Percentiles rank a stretch among this genome's conserved stretches.
Conservation (phyloP, 2,113 vertebrate genomes). For the Rafetus swinhoei region DNA sequence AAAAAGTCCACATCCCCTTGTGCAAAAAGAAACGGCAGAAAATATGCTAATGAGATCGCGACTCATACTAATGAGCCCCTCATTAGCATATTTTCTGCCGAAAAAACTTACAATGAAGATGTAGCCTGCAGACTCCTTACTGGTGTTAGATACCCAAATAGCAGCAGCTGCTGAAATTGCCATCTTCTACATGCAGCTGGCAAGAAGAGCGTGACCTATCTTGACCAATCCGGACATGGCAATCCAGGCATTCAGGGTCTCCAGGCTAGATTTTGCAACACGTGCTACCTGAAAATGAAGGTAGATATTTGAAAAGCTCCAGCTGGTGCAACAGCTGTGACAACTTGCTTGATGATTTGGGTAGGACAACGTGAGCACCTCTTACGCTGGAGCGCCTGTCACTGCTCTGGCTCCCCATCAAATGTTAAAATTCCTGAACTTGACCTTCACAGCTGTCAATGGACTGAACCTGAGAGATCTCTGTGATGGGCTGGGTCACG, state of each 20-base stretch:
- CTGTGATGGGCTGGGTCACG: too few species aligned
- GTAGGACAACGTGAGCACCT: background rate
- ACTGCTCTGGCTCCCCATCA: background rate
- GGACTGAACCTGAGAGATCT: background rate
- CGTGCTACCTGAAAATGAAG: background rate
- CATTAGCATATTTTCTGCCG: too few species aligned
- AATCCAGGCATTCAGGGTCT: background rate
- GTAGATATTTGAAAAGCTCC: background rate
- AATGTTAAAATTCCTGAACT: background rate
- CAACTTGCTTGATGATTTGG: background rate
- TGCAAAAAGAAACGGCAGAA: too few species aligned
- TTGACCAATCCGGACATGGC: background rate
- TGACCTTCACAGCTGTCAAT: background rate
- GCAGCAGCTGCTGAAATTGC: background rate
- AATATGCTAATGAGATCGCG: too few species aligned
- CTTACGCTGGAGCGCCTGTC: background rate
- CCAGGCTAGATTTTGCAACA: background rate
- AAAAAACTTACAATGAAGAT: too few species aligned
- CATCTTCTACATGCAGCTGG: background rate
- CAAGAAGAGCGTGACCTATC: background rate
- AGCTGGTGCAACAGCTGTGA: too few species aligned
- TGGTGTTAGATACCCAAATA: background rate
- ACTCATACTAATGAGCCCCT: too few species aligned
- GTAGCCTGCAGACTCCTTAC: background rate
- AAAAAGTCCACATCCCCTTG: too few species aligned